These are phyloP conservation scores for Ceratoteleas bidentatus DNA, from an alignment of 1,140 invertebrate species.

Conservation along the genomic window DNA sequence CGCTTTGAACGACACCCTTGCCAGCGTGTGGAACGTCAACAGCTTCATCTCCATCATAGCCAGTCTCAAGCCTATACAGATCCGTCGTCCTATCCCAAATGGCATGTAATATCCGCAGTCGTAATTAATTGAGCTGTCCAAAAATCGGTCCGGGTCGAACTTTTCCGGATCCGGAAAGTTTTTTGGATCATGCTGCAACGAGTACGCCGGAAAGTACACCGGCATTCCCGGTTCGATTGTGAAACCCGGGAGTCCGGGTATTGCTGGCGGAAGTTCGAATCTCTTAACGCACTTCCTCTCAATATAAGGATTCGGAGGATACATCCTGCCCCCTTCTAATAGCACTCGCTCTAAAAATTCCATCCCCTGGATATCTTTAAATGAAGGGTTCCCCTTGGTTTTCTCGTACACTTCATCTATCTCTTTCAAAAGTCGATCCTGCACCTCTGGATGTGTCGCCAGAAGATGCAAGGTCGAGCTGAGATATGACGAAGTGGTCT, in stretches of 20 bases:
- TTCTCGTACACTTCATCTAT: slow-evolving; percentile 77
- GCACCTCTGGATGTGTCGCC: slow-evolving; percentile 83
- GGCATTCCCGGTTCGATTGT: slow-evolving; percentile 70
- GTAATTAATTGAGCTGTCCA: slow-evolving; percentile 29
- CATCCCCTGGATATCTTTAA: slow-evolving; percentile 79
- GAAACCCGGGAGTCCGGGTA: slow-evolving; percentile 72
- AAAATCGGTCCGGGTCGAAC: slow-evolving; percentile 83
- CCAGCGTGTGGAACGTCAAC: slow-evolving; percentile 71
- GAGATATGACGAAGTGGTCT: slow-evolving; percentile 80
- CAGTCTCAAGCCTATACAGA: slow-evolving; percentile 57
- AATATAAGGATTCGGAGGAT: slow-evolving; percentile 76
- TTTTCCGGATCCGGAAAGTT: slow-evolving; percentile 82
- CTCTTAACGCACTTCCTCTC: slow-evolving; percentile 63
- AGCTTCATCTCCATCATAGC: slow-evolving; percentile 65
- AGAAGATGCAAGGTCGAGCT: slow-evolving; percentile 81
- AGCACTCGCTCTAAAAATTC: slow-evolving; percentile 81
- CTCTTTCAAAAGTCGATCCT: slow-evolving; percentile 83
- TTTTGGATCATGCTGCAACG: slow-evolving; percentile 81
- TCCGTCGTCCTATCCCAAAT: slow-evolving; percentile 53
- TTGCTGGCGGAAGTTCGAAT: slow-evolving; percentile 60
- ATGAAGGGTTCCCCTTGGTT: slow-evolving; percentile 71
- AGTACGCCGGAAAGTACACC: slow-evolving; percentile 73
- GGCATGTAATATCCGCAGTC: slow-evolving; percentile 59
- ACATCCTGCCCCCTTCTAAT: slow-evolving; percentile 82
- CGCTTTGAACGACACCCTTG: slow-evolving; percentile 61